A percentile compares a stretch with the other conserved stretches of the same genome.
phyloP scores from a whole-genome alignment of 2,797 vertebrate genomes.

The Helicolenus hilgendorfi region DNA sequence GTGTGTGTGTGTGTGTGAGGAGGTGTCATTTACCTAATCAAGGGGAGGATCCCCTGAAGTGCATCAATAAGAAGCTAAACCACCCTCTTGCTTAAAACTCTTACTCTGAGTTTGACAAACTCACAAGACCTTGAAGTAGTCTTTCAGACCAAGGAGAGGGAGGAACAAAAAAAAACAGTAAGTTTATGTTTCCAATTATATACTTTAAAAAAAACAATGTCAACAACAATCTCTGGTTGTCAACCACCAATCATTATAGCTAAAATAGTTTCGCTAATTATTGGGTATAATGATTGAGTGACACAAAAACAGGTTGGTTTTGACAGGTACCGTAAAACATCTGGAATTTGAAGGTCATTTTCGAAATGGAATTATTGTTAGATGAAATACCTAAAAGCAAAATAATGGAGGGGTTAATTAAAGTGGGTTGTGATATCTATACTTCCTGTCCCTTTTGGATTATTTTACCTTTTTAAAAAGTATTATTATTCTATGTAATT shows the following conservation, averaged over 20 bases:
- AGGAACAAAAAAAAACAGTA: slow-evolving; percentile 61
- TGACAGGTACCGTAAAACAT: background rate
- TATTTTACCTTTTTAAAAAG: background rate
- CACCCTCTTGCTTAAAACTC: slow-evolving; percentile 48
- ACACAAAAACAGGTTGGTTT: background rate
- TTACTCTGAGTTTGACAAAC: slow-evolving; percentile 33
- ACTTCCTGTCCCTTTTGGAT: background rate
- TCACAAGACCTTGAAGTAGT: slow-evolving; percentile 13
- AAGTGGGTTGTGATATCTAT: background rate
- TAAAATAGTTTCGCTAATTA: background rate
- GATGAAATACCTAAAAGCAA: background rate
- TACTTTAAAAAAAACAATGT: background rate
- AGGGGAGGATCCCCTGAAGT: slow-evolving; percentile 52
- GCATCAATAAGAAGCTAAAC: slow-evolving; percentile 49
- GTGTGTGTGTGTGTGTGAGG: slow-evolving; percentile 1
- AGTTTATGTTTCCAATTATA: slow-evolving; percentile 56
- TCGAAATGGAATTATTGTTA: background rate
- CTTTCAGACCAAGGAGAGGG: slow-evolving; percentile 38
- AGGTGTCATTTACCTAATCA: slow-evolving; percentile 38
- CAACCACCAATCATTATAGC: background rate
- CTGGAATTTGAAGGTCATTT: background rate
- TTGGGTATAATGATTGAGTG: background rate
- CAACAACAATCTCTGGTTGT: background rate
- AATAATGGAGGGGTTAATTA: too few relatives aligned
- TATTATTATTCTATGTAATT: background rate